Evolutionary conservation across 2,113 vertebrate species (phyloP), one percentile per base, ranked within the genome.

Genomic region (Pluvialis apricaria): DNA sequence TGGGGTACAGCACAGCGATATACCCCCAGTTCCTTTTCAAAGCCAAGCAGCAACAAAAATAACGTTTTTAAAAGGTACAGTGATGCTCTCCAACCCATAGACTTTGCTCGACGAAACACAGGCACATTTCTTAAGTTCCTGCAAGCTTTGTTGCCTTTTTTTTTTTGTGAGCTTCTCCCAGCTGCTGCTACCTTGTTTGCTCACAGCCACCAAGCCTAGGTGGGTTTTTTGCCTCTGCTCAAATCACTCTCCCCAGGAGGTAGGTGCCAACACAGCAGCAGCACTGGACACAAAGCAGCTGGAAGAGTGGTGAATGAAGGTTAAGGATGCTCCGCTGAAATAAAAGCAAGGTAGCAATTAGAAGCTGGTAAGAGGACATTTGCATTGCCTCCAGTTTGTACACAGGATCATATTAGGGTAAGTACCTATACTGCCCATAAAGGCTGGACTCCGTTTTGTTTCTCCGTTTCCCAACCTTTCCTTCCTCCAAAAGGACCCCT

Each of bases 1-100:
- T 40, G 28, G 11, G 12, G 15, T 21, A 36, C 16, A 49, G 29
- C 28, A 29, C 16, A 34, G 14, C 0, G 0, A 52, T 19, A 6
- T 6, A 51, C 21, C 10, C 64, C 8, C 8, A 58, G 24, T 34
- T 32, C 45, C 71, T 65, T 28, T 3, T 61, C 28, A 40, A 76
- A 79, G 18, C 3, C 25, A 47, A 60, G 49, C 26, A 52, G 26
- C 38, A 69, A 8, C 38, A 60, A 5, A 6, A 31, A 4, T 0
- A 3, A 54, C 11, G 3, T 9, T 51, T 58, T 42, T 32, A 31
- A 42, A 89, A 84, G 8, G 2, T 29, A 71, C 13, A 42, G 7
- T 0, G 13, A 45, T 38, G 36, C 7, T 49, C n/a, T 26, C n/a
- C n/a, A 51, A 47, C 2, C 26, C 31, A 15, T 32, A 76, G 20